These are phyloP conservation scores for Hololepta plana DNA, from an alignment of 2,888 invertebrate genomes.

Conservation along the genomic window DNA sequence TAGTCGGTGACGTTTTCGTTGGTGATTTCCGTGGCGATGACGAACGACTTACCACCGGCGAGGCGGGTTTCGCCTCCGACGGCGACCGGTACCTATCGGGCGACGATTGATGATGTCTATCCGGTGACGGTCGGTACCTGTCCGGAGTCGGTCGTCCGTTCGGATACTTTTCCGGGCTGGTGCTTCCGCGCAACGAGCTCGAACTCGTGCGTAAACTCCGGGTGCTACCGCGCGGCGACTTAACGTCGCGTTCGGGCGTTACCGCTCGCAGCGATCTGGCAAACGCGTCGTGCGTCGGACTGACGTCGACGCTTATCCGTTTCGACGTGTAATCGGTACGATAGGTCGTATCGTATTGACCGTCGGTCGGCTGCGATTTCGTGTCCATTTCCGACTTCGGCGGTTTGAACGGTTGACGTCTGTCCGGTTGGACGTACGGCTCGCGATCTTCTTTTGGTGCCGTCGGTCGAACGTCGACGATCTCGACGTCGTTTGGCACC, in stretches of 20 bases:
- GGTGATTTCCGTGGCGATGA: no score
- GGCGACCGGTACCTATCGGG: no score
- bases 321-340: slow-evolving; percentile 34
- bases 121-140: slow-evolving; percentile 7
- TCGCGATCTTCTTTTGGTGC: slow-evolving; percentile 1
- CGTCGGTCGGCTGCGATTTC: slow-evolving; percentile 23
- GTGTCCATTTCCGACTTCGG: slow-evolving; percentile 18
- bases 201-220: slow-evolving; percentile 29
- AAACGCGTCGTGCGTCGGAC: slow-evolving; percentile 60
- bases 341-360: slow-evolving; percentile 41
- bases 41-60: no score
- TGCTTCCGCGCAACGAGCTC: slow-evolving; percentile 34
- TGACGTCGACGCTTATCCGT: slow-evolving; percentile 40
- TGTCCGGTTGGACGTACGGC: slow-evolving; percentile 14
- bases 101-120: slow-evolving; percentile 10
- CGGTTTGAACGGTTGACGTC: slow-evolving; percentile 17
- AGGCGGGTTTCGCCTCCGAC: no score
- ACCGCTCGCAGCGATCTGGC: slow-evolving; percentile 51
- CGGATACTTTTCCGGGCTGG: slow-evolving; percentile 24
- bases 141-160: slow-evolving; percentile 10
- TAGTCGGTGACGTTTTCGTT: slow-evolving; percentile 13
- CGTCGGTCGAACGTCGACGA: no score
- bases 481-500: no score
- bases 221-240: slow-evolving; percentile 36
- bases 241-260: slow-evolving; percentile 33